Percentiles rank a stretch among this genome's conserved stretches.
Conservation (phyloP, 2,888 invertebrate genomes). For the Oegoconia quadripuncta region DNA sequence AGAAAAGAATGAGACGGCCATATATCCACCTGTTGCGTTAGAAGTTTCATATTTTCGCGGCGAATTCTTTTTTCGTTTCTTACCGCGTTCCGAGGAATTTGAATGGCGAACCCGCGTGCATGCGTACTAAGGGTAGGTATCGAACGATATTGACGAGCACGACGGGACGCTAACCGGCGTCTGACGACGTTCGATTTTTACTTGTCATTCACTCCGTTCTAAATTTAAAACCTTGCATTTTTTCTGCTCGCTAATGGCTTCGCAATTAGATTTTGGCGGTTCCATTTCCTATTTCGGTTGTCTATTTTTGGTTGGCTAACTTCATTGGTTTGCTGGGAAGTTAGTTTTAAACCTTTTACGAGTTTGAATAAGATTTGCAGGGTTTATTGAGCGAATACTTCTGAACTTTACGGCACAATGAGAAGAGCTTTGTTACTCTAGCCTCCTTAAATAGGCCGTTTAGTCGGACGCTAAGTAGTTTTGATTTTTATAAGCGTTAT, state of each 20-base stretch:
- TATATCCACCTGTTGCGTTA: conserved; percentile 76
- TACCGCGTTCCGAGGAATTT: conserved; percentile 62
- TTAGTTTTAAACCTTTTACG: too few relatives aligned
- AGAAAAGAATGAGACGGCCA: conserved; percentile 77
- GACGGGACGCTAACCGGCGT: conserved; percentile 25
- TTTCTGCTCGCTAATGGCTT: neutral
- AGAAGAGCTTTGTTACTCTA: too few relatives aligned
- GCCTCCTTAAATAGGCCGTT: too few relatives aligned
- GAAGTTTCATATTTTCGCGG: conserved; percentile 69
- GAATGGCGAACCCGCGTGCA: conserved; percentile 60
- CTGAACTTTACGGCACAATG: too few relatives aligned
- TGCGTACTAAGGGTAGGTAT: conserved; percentile 66
- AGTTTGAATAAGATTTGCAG: too few relatives aligned
- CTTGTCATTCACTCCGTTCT: conserved; percentile 31
- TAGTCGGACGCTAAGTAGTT: too few relatives aligned
- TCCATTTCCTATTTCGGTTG: too few relatives aligned
- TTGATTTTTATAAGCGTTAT: too few relatives aligned
- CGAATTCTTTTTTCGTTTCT: conserved; percentile 70
- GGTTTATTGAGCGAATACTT: too few relatives aligned
- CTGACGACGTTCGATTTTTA: conserved; percentile 47
- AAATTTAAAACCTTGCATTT: conserved; percentile 24
- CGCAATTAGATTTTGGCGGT: too few relatives aligned
- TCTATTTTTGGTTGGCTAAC: too few relatives aligned
- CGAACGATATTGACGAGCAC: conserved; percentile 55
- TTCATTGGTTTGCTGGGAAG: too few relatives aligned